A percentile compares a stretch with the other conserved stretches of the same genome.
phyloP scores from a whole-genome alignment of 2,797 vertebrate species.

The Silurus lanzhouensis region DNA sequence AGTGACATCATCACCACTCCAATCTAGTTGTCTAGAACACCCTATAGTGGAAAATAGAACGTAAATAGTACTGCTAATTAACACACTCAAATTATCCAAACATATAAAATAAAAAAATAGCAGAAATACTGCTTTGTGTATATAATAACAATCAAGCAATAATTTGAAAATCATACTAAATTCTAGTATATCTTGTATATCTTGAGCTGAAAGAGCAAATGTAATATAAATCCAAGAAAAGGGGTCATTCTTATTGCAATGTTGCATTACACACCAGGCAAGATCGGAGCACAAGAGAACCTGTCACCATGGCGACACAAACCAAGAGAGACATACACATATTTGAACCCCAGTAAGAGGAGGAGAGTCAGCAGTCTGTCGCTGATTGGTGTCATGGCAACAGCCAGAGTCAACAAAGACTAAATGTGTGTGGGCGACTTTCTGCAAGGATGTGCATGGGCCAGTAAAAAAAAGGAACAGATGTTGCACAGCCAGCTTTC shows the following conservation, averaged over 20 bases:
- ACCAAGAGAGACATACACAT: constrained; percentile 48
- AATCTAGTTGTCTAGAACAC: constrained; percentile 22
- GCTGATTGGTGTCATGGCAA: constrained; percentile 55
- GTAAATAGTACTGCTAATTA: background rate
- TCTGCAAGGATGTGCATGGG: constrained; percentile 27
- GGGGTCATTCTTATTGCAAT: constrained; percentile 17
- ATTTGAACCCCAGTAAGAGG: constrained; percentile 46
- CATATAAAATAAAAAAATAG: background rate
- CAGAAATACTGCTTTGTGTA: background rate
- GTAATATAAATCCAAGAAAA: constrained; percentile 31
- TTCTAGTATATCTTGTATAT: constrained; percentile 19
- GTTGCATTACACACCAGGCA: constrained; percentile 5
- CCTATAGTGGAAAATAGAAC: background rate
- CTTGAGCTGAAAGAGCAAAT: constrained; percentile 29
- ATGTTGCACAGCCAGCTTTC: background rate
- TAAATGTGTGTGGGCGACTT: constrained; percentile 39
- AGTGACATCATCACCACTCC: constrained; percentile 54
- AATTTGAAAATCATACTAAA: constrained; percentile 8
- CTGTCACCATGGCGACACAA: constrained; percentile 64
- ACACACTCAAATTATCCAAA: background rate
- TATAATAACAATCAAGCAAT: background rate
- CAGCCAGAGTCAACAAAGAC: constrained; percentile 53
- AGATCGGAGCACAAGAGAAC: constrained; percentile 27
- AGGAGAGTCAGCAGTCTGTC: constrained; percentile 38
- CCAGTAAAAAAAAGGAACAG: constrained; percentile 21